Evolutionary conservation across 1,140 invertebrate species (phyloP).

Genomic region (Drosophila virilis): DNA sequence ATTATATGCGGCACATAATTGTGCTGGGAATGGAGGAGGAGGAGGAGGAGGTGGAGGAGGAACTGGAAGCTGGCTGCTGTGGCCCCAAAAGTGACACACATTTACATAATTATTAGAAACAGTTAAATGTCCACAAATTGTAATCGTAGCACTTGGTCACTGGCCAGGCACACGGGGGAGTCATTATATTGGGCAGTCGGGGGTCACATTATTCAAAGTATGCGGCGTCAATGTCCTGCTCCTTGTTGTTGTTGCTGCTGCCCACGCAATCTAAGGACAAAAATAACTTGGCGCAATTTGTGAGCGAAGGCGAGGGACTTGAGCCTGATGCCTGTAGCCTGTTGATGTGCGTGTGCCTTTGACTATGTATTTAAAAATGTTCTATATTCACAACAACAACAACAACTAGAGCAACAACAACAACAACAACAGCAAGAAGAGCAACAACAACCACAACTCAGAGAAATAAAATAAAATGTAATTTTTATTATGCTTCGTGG

Average conservation of each 20-base stretch:
- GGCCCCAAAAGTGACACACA: slow-evolving; percentile 65
- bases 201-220: slow-evolving; percentile 64
- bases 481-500: slow-evolving; percentile 82
- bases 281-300: slow-evolving; percentile 72
- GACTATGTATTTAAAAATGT: slow-evolving; percentile 77
- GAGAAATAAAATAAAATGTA: slow-evolving; percentile 82
- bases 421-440: slow-evolving; percentile 11
- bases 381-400: slow-evolving; percentile 34
- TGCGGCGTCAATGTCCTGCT: slow-evolving; percentile 37
- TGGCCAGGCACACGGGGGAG: slow-evolving; percentile 61
- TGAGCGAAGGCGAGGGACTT: slow-evolving; percentile 31
- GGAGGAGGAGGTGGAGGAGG: background rate
- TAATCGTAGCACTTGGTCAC: slow-evolving; percentile 52
- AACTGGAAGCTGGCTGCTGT: background rate
- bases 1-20: slow-evolving; percentile 65
- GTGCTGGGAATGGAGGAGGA: slow-evolving; percentile 31
- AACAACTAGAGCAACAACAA: slow-evolving; percentile 1
- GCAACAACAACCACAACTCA: slow-evolving; percentile 36
- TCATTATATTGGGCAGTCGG: slow-evolving; percentile 50
- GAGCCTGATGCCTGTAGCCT: slow-evolving; percentile 17
- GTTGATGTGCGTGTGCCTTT: slow-evolving; percentile 77
- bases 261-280: slow-evolving; percentile 66
- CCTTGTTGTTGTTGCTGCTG: slow-evolving; percentile 25
- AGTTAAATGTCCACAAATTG: slow-evolving; percentile 82
- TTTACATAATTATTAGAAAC: slow-evolving; percentile 83